Percentiles rank a stretch among this genome's conserved stretches.
Evolutionary conservation across 2,797 vertebrate genomes (phyloP).

Genomic region (Acanthurus tractus): DNA sequence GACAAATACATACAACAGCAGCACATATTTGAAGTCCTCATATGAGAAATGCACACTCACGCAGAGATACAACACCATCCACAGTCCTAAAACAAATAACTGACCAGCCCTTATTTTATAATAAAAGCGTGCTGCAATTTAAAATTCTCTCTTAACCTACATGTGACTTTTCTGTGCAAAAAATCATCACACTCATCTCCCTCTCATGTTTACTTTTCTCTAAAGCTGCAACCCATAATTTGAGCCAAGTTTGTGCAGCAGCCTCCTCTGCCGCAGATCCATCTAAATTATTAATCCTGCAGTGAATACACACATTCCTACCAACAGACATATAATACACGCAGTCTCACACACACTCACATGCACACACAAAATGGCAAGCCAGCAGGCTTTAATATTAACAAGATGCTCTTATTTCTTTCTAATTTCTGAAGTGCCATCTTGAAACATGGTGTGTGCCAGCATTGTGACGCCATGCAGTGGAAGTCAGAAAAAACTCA

Average conservation of each 20-base stretch:
- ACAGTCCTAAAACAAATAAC: not conserved
- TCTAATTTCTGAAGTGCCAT: slow-evolving; percentile 8
- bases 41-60: not conserved
- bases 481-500: slow-evolving; percentile 45
- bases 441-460: slow-evolving; percentile 25
- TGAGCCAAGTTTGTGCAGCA: slow-evolving; percentile 36
- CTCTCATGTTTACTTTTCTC: slow-evolving; percentile 34
- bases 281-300: slow-evolving; percentile 70
- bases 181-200: slow-evolving; percentile 30
- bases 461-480: slow-evolving; percentile 19
- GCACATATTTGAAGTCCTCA: not conserved
- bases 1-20: not conserved
- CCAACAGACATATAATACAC: slow-evolving; percentile 9
- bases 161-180: slow-evolving; percentile 26
- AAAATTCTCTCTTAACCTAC: slow-evolving; percentile 12
- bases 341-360: not conserved
- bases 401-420: slow-evolving; percentile 12
- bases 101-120: not conserved
- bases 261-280: slow-evolving; percentile 45
- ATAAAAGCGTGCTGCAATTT: not conserved
- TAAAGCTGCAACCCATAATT: slow-evolving; percentile 26
- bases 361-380: not conserved
- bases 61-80: not conserved
- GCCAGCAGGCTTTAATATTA: not conserved
- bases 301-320: slow-evolving; percentile 28